phyloP scores from a whole-genome alignment of 1,140 invertebrate species.

The Drosophila suzukii region DNA sequence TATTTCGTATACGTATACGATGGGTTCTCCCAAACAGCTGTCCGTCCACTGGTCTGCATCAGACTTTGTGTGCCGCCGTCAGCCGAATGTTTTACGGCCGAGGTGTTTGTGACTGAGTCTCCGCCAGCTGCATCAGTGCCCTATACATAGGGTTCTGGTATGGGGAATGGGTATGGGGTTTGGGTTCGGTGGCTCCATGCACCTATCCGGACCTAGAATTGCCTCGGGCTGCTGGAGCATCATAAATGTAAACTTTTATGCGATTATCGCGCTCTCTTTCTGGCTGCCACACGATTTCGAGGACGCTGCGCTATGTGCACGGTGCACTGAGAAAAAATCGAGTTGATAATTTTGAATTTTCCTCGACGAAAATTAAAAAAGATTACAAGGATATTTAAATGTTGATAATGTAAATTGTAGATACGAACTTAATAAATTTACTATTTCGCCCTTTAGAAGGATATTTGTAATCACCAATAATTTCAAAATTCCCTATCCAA shows the following conservation, averaged over 20 bases:
- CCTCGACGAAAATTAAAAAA: too few species aligned
- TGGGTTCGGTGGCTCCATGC: slow-evolving; percentile 19
- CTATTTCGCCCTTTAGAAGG: too few species aligned
- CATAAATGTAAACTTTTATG: slow-evolving; percentile 82
- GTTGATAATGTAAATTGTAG: too few species aligned
- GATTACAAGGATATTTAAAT: too few species aligned
- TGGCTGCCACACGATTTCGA: slow-evolving; percentile 13
- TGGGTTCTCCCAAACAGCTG: slow-evolving; percentile 52
- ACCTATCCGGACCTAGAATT: slow-evolving; percentile 65
- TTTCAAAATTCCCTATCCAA: too few species aligned
- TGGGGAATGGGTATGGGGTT: not conserved
- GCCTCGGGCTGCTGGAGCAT: slow-evolving; percentile 51
- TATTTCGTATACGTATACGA: not conserved
- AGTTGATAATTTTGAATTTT: too few species aligned
- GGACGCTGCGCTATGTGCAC: slow-evolving; percentile 16
- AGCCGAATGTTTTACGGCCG: slow-evolving; percentile 79
- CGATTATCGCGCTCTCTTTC: slow-evolving; percentile 75
- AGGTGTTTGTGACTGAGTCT: slow-evolving; percentile 65
- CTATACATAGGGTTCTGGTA: slow-evolving; percentile 5
- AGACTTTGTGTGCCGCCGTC: slow-evolving; percentile 77
- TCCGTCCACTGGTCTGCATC: slow-evolving; percentile 43
- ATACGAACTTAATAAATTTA: too few species aligned
- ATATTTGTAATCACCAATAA: too few species aligned
- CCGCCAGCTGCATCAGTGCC: slow-evolving; percentile 32
- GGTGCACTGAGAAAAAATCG: slow-evolving; percentile 43